Base-by-base conservation (phyloP, 2,113 vertebrate genomes). In the Sciurus niger region DNA sequence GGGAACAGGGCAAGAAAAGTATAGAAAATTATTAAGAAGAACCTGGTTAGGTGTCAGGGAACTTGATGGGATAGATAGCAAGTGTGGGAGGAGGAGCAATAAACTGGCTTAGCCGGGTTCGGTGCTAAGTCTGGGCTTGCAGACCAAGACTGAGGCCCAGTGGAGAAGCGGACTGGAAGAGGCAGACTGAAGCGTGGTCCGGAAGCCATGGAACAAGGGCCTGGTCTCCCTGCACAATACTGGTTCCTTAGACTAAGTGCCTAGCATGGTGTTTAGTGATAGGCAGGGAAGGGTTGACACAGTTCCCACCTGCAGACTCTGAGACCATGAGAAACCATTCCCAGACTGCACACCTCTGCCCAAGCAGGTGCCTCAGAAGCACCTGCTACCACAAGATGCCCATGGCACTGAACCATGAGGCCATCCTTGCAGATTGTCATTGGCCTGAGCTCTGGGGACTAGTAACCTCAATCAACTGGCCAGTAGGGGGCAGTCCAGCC, bases 401-500 rank as follows among this genome's bases (percentile, higher is more conserved):
- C 32, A 14, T 17, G 63, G 55, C 17, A 34, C 55, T 32, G 18
- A 51, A 22, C 37, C 46, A 0, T 9, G 25, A 58, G 25, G 63
- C n/a, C 43, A 96, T 46, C 83, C 86, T 89, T 78, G 43, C 30
- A 37, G n/a, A 74, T 90, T 40, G 18, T 76, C 63, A 67, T 86
- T 40, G 48, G 72, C 76, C 89, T 28, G 51, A 82, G 28, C 60
- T 43, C 24, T 14, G 0, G 7, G 43, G n/a, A 48, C 51, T 24
- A 80, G 67, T 24, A n/a, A 24, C 85, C 82, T 43, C 3, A 6
- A 93, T 3, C 63, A 43, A 74, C 32, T 11, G 6, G 17, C 93
- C 95, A 95, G 93, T 76, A 96, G 94, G 89, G 97, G 91, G 90
- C 93, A 90, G 90, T 82, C 95, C 13, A 83, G 88, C 74, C 85